Percentiles rank a stretch among this genome's conserved stretches.
Evolutionary conservation across 1,140 invertebrate species (phyloP).

Genomic region (Penaeus indicus): DNA sequence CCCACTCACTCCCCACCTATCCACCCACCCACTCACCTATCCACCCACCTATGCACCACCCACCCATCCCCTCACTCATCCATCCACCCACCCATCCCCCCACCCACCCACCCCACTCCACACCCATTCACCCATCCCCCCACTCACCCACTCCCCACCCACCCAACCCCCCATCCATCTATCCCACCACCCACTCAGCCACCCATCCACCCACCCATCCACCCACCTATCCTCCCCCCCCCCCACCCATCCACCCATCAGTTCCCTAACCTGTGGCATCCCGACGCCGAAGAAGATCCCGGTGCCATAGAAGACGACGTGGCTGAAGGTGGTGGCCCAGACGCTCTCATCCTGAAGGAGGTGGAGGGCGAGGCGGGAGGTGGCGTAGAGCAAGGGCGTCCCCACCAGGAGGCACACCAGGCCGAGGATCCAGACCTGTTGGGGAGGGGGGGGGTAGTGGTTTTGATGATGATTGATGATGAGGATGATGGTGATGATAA

Average conservation of each 20-base stretch:
- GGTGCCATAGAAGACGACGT: slow-evolving; percentile 46
- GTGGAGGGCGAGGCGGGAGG: slow-evolving; percentile 10
- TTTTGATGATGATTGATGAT: too few relatives aligned
- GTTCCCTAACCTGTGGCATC: slow-evolving; percentile 34
- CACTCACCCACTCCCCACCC: not conserved
- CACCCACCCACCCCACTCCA: too few relatives aligned
- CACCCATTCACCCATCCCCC: not conserved
- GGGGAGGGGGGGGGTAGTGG: not conserved
- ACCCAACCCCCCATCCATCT: too few relatives aligned
- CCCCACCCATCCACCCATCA: too few relatives aligned
- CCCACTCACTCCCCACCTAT: not conserved
- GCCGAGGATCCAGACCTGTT: slow-evolving; percentile 38
- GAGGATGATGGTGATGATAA: too few relatives aligned
- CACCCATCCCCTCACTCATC: too few relatives aligned
- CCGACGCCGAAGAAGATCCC: slow-evolving; percentile 54
- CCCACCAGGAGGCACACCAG: slow-evolving; percentile 43
- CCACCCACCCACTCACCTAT: too few relatives aligned
- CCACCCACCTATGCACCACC: too few relatives aligned
- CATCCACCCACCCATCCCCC: too few relatives aligned
- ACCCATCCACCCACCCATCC: too few relatives aligned
- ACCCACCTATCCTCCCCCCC: too few relatives aligned
- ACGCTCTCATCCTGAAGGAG: slow-evolving; percentile 18
- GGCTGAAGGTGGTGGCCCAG: slow-evolving; percentile 36
- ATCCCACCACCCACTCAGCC: not conserved
- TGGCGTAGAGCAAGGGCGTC: slow-evolving; percentile 34